These are phyloP conservation scores for Drosophila helvetica DNA, from an alignment of 2,888 invertebrate species.

Conservation along the genomic window DNA sequence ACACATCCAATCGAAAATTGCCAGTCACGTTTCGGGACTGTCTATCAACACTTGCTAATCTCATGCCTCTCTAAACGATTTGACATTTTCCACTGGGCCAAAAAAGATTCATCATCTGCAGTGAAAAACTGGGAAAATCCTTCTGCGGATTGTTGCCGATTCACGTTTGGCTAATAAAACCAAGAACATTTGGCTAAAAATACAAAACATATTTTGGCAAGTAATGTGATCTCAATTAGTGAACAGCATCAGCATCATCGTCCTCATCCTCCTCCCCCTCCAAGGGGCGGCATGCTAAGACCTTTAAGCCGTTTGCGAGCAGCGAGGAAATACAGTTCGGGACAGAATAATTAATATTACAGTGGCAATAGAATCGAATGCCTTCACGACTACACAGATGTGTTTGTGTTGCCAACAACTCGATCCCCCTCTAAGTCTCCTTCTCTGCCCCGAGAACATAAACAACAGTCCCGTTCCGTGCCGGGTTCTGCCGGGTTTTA, in stretches of 20 bases:
- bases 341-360: conserved; percentile 36
- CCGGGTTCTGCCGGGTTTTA: too few relatives aligned
- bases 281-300: background rate
- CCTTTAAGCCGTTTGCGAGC: background rate
- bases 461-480: conserved; percentile 16
- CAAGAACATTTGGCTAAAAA: conserved; percentile 62
- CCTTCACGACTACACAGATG: conserved; percentile 19
- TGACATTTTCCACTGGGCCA: conserved; percentile 61
- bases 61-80: conserved; percentile 49
- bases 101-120: conserved; percentile 35
- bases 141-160: conserved; percentile 63
- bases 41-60: conserved; percentile 56
- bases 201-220: conserved; percentile 66
- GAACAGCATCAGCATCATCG: conserved; percentile 33
- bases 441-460: conserved; percentile 26
- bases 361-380: conserved; percentile 25
- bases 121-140: conserved; percentile 19
- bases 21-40: conserved; percentile 48
- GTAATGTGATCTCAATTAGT: conserved; percentile 78
- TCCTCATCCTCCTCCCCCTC: background rate
- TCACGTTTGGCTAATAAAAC: conserved; percentile 75
- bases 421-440: too few relatives aligned
- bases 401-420: conserved; percentile 35
- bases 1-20: conserved; percentile 37
- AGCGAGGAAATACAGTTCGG: background rate